Evolutionary conservation across 2,888 invertebrate species (phyloP).

Genomic region (Tricholauxania praeusta): DNA sequence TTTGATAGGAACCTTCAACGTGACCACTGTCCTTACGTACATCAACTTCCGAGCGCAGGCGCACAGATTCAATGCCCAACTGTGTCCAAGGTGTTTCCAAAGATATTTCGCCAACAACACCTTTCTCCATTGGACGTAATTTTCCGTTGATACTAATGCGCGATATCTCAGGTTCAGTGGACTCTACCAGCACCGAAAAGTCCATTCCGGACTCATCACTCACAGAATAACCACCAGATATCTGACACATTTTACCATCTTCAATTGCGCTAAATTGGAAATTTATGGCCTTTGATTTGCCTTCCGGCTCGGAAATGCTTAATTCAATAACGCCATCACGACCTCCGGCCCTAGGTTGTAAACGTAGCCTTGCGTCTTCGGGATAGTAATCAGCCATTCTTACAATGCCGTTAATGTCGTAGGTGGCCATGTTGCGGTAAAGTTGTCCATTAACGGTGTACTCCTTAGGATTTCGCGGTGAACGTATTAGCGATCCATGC

Average conservation of each 20-base stretch:
- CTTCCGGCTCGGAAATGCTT: constrained; percentile 55
- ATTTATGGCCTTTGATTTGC: constrained; percentile 55
- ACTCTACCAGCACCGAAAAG: constrained; percentile 63
- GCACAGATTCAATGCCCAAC: constrained; percentile 63
- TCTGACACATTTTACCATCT: constrained; percentile 68
- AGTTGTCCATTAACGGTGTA: constrained; percentile 67
- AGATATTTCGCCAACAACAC: constrained; percentile 56
- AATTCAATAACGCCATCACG: constrained; percentile 64
- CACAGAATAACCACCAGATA: constrained; percentile 65
- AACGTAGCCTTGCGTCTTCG: constrained; percentile 65
- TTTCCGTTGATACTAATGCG: constrained; percentile 62
- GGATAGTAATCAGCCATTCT: constrained; percentile 65
- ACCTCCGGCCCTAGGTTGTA: constrained; percentile 67
- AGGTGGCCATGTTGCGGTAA: constrained; percentile 66
- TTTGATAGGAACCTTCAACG: constrained; percentile 65
- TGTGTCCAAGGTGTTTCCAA: constrained; percentile 65
- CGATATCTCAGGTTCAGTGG: constrained; percentile 61
- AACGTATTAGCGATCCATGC: constrained; percentile 58
- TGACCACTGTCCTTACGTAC: constrained; percentile 57
- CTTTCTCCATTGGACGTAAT: constrained; percentile 49
- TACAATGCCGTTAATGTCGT: constrained; percentile 67
- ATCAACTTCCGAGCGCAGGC: constrained; percentile 56
- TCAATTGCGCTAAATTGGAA: constrained; percentile 65
- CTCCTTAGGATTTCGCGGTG: constrained; percentile 49
- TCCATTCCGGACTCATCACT: constrained; percentile 67